Evolutionary conservation across 2,888 invertebrate species (phyloP).

Genomic region (Nemotelus nigrinus): DNA sequence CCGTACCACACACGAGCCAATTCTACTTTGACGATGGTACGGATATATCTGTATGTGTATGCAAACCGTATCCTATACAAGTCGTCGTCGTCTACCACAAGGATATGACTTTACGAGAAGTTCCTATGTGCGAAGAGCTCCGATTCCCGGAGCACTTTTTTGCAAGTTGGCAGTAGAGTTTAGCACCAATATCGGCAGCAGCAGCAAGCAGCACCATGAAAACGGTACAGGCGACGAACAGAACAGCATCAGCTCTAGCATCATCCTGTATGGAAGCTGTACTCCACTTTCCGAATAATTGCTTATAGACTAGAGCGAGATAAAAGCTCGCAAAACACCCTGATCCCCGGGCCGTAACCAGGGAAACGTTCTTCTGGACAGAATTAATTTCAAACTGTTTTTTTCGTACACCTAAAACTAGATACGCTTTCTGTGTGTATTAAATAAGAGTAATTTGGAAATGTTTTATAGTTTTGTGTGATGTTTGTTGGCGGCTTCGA

Average conservation of each 20-base stretch:
- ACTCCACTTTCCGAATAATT: constrained; percentile 20
- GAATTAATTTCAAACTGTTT: constrained; percentile 34
- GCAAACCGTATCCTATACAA: not conserved
- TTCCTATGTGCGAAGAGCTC: constrained; percentile 31
- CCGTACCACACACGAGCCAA: constrained; percentile 20
- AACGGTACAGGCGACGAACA: too few species aligned
- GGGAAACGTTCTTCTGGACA: constrained; percentile 53
- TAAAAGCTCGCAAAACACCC: constrained; percentile 52
- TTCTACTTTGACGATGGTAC: not conserved
- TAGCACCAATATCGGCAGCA: constrained; percentile 18
- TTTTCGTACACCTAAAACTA: not conserved
- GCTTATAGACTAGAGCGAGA: constrained; percentile 54
- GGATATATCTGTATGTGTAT: constrained; percentile 15
- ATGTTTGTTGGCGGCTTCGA: not conserved
- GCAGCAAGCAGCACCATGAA: not conserved
- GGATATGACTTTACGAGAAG: not conserved
- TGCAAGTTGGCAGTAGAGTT: not conserved
- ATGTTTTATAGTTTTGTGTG: constrained; percentile 31
- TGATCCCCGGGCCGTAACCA: constrained; percentile 53
- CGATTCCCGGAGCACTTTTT: constrained; percentile 35
- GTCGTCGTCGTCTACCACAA: constrained; percentile 33
- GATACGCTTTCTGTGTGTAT: constrained; percentile 12
- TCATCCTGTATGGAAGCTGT: not conserved
- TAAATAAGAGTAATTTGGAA: constrained; percentile 36
- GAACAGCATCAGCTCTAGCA: not conserved